phyloP scores from a whole-genome alignment of 2,888 invertebrate genomes.

The Drymonia ruficornis region DNA sequence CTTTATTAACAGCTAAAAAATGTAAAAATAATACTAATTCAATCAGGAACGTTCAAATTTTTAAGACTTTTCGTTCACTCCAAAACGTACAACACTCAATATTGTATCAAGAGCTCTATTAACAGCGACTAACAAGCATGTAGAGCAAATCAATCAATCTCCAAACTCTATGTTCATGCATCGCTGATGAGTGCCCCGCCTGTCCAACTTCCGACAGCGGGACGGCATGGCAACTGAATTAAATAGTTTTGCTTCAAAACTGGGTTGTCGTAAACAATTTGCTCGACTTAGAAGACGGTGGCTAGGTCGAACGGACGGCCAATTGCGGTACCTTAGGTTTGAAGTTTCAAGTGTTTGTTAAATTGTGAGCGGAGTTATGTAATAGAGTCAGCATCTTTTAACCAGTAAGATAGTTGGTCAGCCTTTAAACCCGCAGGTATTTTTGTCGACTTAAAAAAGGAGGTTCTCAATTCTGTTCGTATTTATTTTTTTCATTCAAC shows the following conservation, averaged over 20 bases:
- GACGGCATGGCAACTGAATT: slow-evolving; percentile 67
- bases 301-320: slow-evolving; percentile 21
- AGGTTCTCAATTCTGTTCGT: too few relatives aligned
- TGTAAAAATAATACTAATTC: too few relatives aligned
- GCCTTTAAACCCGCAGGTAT: too few relatives aligned
- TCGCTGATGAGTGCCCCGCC: slow-evolving; percentile 52
- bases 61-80: too few relatives aligned
- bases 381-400: too few relatives aligned
- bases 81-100: too few relatives aligned
- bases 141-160: slow-evolving; percentile 14
- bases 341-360: slow-evolving; percentile 13
- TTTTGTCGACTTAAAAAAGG: too few relatives aligned
- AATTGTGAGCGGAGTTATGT: neutral
- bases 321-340: neutral
- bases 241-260: slow-evolving; percentile 72
- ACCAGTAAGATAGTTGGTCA: too few relatives aligned
- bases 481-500: too few relatives aligned
- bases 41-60: too few relatives aligned
- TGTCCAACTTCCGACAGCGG: slow-evolving; percentile 53
- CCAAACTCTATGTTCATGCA: slow-evolving; percentile 10
- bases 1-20: too few relatives aligned
- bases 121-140: slow-evolving; percentile 11
- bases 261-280: slow-evolving; percentile 75
- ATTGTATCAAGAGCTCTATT: neutral
- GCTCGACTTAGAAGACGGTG: slow-evolving; percentile 51